Evolutionary conservation across 1,140 invertebrate species (phyloP).

Genomic region (Batillaria attramentaria): DNA sequence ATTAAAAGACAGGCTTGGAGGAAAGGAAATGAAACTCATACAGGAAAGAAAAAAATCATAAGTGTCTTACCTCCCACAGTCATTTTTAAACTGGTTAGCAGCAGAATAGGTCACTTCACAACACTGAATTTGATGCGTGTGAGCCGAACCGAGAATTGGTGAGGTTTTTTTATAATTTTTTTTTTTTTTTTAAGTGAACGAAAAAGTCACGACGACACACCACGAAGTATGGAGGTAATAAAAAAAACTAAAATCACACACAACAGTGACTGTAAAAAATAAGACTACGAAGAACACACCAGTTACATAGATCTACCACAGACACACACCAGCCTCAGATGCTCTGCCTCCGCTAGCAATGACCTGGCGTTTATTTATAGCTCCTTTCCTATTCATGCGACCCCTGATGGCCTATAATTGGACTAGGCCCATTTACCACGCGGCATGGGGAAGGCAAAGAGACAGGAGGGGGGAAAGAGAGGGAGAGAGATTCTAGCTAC

Average conservation of each 20-base stretch:
- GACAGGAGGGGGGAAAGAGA: too few relatives aligned
- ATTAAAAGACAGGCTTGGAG: not conserved
- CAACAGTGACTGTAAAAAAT: conserved; percentile 30
- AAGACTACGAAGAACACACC: conserved; percentile 14
- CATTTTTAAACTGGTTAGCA: conserved; percentile 5
- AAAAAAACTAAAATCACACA: conserved; percentile 22
- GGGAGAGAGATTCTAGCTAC: too few relatives aligned
- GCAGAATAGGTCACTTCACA: conserved; percentile 7
- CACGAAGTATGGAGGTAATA: not conserved
- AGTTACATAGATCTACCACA: conserved; percentile 2
- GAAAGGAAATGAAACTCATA: not conserved
- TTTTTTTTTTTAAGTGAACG: conserved; percentile 16
- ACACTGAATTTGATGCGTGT: conserved; percentile 3
- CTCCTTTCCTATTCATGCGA: conserved; percentile 25
- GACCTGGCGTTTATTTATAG: conserved; percentile 27
- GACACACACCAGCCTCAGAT: conserved; percentile 19
- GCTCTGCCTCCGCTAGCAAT: conserved; percentile 5
- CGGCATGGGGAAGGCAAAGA: not conserved
- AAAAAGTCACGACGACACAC: conserved; percentile 4
- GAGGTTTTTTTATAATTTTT: not conserved
- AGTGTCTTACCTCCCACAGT: conserved; percentile 23
- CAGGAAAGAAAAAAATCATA: conserved; percentile 2
- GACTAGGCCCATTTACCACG: conserved; percentile 5
- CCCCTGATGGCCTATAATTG: conserved; percentile 19
- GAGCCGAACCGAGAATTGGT: not conserved